phyloP scores from a whole-genome alignment of 1,140 invertebrate genomes.

The Bradysia coprophila region DNA sequence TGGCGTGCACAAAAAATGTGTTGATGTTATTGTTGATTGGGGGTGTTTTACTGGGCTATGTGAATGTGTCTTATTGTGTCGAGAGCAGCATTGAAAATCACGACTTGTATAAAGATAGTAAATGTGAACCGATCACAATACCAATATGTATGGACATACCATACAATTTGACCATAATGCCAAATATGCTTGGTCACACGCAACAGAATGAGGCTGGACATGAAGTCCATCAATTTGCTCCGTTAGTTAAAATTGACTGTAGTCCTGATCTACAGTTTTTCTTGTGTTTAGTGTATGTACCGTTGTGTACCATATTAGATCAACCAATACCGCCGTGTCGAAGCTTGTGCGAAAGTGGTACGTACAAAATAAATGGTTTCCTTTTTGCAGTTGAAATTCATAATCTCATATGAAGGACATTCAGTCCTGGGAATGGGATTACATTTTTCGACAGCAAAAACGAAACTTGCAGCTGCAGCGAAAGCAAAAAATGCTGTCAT shows the following conservation, averaged over 20 bases:
- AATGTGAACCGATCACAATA: slow-evolving; percentile 85
- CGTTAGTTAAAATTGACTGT: slow-evolving; percentile 91
- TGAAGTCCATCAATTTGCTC: slow-evolving; percentile 86
- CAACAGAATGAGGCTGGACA: slow-evolving; percentile 89
- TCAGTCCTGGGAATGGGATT: too few species aligned
- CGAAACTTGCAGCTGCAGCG: too few species aligned
- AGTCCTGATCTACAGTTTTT: slow-evolving; percentile 89
- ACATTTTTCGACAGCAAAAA: too few species aligned
- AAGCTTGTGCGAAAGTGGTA: slow-evolving; percentile 76
- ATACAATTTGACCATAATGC: slow-evolving; percentile 94
- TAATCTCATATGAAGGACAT: too few species aligned
- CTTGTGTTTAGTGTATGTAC: slow-evolving; percentile 88
- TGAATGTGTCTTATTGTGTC: background rate
- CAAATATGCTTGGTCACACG: slow-evolving; percentile 80
- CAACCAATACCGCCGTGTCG: slow-evolving; percentile 81
- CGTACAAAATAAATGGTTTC: too few species aligned
- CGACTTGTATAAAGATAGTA: slow-evolving; percentile 23
- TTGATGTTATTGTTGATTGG: background rate
- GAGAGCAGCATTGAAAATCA: background rate
- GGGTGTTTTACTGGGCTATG: background rate
- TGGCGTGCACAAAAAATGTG: background rate
- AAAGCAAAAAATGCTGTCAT: too few species aligned
- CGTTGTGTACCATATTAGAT: slow-evolving; percentile 88
- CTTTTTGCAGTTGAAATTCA: too few species aligned
- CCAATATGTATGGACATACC: slow-evolving; percentile 79